Base-by-base conservation (phyloP, 1,140 invertebrate genomes). In the Diorhabda sublineata region DNA sequence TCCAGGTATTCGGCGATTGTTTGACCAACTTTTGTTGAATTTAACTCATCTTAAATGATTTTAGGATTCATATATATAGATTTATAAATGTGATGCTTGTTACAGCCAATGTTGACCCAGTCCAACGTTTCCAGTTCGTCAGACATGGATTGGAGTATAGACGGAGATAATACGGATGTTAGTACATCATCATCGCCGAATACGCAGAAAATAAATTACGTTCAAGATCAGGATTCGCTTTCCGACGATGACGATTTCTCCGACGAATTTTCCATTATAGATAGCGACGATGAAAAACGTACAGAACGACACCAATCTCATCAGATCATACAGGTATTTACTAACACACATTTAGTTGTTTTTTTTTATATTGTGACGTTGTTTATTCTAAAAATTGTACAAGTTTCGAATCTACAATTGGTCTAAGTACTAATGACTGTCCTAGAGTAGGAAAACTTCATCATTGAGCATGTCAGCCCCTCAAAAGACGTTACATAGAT, bases 211-310 rank as follows among this genome's bases (percentile, higher is more conserved):
- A 56, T 60, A 7, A 70, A 58, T 64, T 67, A 71, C 5, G 71
- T 66, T 66, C 77, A 74, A 8, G 79, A 81, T 62, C 64, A 66
- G 3, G 81, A 82, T 70, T 81, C 80, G 5, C 66, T 80, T 45
- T 81, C 80, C 2, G 81, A 82, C 41, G 81, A 82, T 58, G 80
- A 81, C 62, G 80, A 81, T 69, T 75, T 81, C 58, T 81, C 78
- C 9, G 80, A 81, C 62, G 80, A 81, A 52, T 79, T 80, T 68
- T 81, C 80, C 1, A 59, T 81, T 5, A 71, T 77, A 2, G 80
- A 81, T 44, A 81, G 80, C 67, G 80, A 81, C 60, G 80, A 81
- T n/a, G 80, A 81, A 58, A 80, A 75, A 67, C 60, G 74, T 42
- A 57, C 61, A n/a, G 76, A 77, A 45, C 59, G 68, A 59, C 72